Evolutionary conservation across 2,113 vertebrate genomes (phyloP).

Genomic region (Numida meleagris): DNA sequence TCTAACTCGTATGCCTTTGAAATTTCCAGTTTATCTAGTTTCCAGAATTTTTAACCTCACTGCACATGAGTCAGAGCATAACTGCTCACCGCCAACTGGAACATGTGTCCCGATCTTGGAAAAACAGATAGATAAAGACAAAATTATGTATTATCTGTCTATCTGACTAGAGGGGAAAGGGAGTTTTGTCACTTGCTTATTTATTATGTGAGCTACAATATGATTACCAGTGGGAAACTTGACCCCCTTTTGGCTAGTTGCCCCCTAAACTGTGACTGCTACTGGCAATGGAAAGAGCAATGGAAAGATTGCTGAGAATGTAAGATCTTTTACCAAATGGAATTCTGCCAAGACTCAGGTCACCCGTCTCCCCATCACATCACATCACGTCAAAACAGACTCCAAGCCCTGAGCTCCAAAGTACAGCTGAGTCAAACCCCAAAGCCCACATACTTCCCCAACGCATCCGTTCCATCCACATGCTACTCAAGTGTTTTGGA

Average conservation of each 20-base stretch:
- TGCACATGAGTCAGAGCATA: not conserved
- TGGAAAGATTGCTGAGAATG: conserved; percentile 79
- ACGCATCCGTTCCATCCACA: not conserved
- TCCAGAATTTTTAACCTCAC: conserved; percentile 25
- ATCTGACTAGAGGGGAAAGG: conserved; percentile 1
- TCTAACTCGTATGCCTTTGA: conserved; percentile 19
- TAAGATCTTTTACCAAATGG: conserved; percentile 75
- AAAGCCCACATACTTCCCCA: conserved; percentile 5
- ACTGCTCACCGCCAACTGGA: conserved; percentile 24
- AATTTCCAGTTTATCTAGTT: conserved; percentile 57
- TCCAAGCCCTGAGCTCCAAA: conserved; percentile 35
- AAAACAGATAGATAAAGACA: conserved; percentile 42
- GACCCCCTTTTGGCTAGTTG: conserved; percentile 66
- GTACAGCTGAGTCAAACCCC: conserved; percentile 47
- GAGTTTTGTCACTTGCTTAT: conserved; percentile 61
- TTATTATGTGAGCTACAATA: conserved; percentile 71
- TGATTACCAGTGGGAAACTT: conserved; percentile 72
- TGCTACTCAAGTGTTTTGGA: not conserved
- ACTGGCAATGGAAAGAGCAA: conserved; percentile 75
- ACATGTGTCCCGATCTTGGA: not conserved
- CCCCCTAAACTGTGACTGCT: conserved; percentile 72
- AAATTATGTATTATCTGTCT: conserved; percentile 50
- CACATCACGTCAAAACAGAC: conserved; percentile 70
- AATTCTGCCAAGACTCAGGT: conserved; percentile 70
- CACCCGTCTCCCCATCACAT: conserved; percentile 59